These are phyloP conservation scores for Leucoraja erinaceus DNA, from an alignment of 2,113 vertebrate species.

Conservation along the genomic window DNA sequence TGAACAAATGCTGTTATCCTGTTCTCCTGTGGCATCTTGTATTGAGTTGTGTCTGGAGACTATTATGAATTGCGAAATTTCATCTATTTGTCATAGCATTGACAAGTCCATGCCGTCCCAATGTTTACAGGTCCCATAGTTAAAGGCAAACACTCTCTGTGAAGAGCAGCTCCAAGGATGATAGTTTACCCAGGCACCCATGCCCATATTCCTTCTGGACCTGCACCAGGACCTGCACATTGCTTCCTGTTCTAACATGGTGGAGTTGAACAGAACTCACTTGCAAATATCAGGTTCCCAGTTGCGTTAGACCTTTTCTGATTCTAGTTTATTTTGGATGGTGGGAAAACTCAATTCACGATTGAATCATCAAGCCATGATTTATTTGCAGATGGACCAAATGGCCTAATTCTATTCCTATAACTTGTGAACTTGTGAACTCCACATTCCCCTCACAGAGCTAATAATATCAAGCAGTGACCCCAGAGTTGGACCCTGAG, in stretches of 20 bases:
- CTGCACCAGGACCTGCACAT: too few species aligned
- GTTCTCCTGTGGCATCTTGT: not conserved
- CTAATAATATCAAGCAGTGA: not conserved
- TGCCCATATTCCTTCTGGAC: too few species aligned
- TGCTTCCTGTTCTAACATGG: too few species aligned
- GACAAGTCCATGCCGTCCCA: not conserved
- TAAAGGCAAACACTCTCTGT: not conserved
- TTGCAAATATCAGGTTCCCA: not conserved
- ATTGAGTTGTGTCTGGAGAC: not conserved
- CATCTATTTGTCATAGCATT: constrained; percentile 1
- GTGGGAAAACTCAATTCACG: too few species aligned
- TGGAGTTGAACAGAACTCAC: not conserved
- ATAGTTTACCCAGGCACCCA: not conserved
- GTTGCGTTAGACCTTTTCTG: too few species aligned
- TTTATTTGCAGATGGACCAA: too few species aligned
- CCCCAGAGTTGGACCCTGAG: not conserved
- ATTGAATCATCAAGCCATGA: too few species aligned
- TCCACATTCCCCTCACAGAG: not conserved
- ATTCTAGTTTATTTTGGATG: too few species aligned
- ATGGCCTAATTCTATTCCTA: too few species aligned
- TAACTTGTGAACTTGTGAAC: too few species aligned
- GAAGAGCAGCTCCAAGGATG: not conserved
- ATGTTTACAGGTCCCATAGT: not conserved
- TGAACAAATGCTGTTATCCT: not conserved
- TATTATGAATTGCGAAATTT: not conserved